Conservation (phyloP, 2,888 invertebrate genomes). For the Osmoderma eremita region DNA sequence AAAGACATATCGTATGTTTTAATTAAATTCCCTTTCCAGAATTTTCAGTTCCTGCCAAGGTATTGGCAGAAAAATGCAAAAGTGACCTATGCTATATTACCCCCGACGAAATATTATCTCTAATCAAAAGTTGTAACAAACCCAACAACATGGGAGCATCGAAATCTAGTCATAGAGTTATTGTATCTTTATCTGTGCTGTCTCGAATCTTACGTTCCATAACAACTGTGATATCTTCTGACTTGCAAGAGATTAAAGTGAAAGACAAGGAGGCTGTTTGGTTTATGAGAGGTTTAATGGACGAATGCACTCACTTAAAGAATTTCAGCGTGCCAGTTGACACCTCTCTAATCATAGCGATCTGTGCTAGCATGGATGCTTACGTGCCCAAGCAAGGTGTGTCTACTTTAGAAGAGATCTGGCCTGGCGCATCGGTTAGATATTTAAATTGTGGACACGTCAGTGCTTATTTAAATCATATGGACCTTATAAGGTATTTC, state of each 20-base stretch:
- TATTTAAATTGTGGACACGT: conserved; percentile 92
- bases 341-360: conserved; percentile 88
- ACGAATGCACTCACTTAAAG: conserved; percentile 96
- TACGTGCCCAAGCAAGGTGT: conserved; percentile 91
- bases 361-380: conserved; percentile 89
- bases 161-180: conserved; percentile 42
- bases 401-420: conserved; percentile 84
- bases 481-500: conserved; percentile 85
- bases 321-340: conserved; percentile 92
- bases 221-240: conserved; percentile 63
- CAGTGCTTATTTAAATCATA: conserved; percentile 86
- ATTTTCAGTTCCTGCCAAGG: conserved; percentile 2
- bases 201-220: conserved; percentile 30
- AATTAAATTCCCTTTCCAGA: not conserved
- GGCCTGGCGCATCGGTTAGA: conserved; percentile 92
- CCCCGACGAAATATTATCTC: conserved; percentile 55
- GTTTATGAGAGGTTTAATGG: conserved; percentile 98
- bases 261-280: conserved; percentile 83
- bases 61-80: conserved; percentile 44
- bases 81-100: conserved; percentile 52
- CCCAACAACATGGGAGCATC: conserved; percentile 12
- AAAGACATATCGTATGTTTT: no score
- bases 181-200: conserved; percentile 39
- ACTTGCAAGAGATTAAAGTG: conserved; percentile 70
- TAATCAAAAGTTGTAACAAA: conserved; percentile 33